Conservation (phyloP, 2,797 vertebrate genomes). For the Natrix natrix region DNA sequence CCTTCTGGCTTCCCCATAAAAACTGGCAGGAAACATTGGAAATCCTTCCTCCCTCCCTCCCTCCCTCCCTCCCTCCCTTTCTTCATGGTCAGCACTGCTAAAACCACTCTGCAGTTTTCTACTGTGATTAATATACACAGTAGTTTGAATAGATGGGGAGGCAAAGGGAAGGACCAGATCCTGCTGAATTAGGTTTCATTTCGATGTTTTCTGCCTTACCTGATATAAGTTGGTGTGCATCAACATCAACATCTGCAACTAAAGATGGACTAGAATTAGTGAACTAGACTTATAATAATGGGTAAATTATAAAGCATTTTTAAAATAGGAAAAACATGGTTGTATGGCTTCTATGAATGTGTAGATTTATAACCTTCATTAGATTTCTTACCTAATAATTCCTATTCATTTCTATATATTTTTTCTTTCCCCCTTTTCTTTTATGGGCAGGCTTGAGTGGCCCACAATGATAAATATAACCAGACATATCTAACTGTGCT, state of each 20-base stretch:
- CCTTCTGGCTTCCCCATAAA: no score
- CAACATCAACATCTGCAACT: neutral
- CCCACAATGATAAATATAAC: neutral
- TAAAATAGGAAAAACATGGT: neutral
- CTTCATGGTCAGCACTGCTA: no score
- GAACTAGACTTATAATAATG: neutral
- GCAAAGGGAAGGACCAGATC: neutral
- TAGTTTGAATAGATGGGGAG: neutral
- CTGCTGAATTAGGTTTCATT: neutral
- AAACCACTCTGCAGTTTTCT: neutral
- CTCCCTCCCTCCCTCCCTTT: neutral
- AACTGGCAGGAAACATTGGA: no score
- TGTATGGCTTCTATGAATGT: neutral
- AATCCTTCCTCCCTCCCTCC: neutral
- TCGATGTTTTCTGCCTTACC: neutral
- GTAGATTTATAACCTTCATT: neutral
- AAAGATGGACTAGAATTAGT: neutral
- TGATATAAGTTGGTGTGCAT: neutral
- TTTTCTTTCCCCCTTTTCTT: neutral
- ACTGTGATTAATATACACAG: neutral
- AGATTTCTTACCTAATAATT: neutral
- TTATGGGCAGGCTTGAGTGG: neutral
- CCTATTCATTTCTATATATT: neutral
- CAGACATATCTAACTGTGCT: neutral
- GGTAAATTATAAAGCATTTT: neutral